Conservation (phyloP, 1,140 invertebrate species). For the Trichogramma pretiosum region DNA sequence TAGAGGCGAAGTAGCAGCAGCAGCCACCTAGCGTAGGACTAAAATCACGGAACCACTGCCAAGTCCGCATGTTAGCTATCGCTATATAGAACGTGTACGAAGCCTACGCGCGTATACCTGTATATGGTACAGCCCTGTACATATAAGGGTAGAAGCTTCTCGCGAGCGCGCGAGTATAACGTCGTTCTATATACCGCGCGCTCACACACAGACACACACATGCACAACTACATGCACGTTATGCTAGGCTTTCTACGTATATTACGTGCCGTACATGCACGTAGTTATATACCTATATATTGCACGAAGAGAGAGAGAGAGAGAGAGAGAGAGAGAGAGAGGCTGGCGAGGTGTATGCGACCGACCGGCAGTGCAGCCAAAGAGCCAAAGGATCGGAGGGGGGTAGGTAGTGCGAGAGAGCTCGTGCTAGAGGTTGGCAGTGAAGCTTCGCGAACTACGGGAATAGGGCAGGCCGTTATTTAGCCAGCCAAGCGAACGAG, state of each 20-base stretch:
- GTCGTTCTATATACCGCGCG: no score
- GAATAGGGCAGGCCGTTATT: slow-evolving; percentile 40
- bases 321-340: background rate
- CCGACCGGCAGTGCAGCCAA: no score
- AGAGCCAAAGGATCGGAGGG: no score
- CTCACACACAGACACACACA: background rate
- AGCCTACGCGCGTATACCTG: background rate
- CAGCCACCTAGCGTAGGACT: background rate
- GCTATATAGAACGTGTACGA: background rate
- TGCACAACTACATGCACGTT: no score
- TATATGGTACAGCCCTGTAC: no score
- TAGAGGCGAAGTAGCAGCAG: no score
- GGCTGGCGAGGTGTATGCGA: background rate
- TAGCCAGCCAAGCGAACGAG: slow-evolving; percentile 32
- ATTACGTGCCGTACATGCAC: no score
- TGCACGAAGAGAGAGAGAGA: background rate
- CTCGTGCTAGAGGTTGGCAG: no score
- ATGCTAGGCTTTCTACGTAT: no score
- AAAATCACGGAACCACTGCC: background rate
- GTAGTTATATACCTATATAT: background rate
- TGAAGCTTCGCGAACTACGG: no score
- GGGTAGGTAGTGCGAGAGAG: no score
- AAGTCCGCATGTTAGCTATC: background rate
- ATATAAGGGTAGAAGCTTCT: no score
- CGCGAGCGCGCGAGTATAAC: background rate